Base-by-base conservation (phyloP, 1,140 invertebrate genomes). In the Stegodyphus dumicola region DNA sequence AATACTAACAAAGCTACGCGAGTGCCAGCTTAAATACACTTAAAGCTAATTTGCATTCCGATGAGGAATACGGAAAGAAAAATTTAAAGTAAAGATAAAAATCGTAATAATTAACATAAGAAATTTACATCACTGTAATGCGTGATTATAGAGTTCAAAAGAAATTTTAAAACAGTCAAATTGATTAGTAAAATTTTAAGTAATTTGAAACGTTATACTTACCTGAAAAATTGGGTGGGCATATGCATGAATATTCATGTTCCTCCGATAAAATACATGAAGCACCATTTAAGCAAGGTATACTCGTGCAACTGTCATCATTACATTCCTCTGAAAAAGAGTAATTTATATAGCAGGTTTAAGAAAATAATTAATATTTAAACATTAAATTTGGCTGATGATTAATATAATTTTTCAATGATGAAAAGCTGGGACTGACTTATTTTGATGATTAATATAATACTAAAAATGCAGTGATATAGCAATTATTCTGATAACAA, bases 211-310 rank as follows among this genome's bases (percentile, higher is more conserved):
- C 9, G 33, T 1, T 60, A 15, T 60, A 51, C 15, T 88, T 88
- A 92, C 93, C 93, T 88, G 90, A 90, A 88, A 90, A 93, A 70
- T 91, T 91, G 33, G 90, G 88, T 53, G 88, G 86, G 88, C 93
- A 93, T 1, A 91, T 88, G 89, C 93, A 93, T 87, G 93, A 92
- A 90, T 94, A 95, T 10, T 52, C 53, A 11, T 54, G 52, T n/a
- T 75, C 60, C 18, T 80, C 85, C 9, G 77, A 65, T 79, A 93
- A 92, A 10, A 80, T 75, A 90, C 96, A 97, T n/a, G 94, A 94
- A 11, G 94, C 96, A 6, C 94, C 94, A 90, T 97, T 96, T 86
- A 93, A 92, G 90, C 95, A 96, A 0, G 85, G 85, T 64, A 86
- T 79, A 7, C 85, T 86, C 94, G 94, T 77, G 94, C 91, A 90